These are phyloP conservation scores for Chinchilla lanigera DNA, from an alignment of 2,113 vertebrate genomes.

Conservation along the genomic window DNA sequence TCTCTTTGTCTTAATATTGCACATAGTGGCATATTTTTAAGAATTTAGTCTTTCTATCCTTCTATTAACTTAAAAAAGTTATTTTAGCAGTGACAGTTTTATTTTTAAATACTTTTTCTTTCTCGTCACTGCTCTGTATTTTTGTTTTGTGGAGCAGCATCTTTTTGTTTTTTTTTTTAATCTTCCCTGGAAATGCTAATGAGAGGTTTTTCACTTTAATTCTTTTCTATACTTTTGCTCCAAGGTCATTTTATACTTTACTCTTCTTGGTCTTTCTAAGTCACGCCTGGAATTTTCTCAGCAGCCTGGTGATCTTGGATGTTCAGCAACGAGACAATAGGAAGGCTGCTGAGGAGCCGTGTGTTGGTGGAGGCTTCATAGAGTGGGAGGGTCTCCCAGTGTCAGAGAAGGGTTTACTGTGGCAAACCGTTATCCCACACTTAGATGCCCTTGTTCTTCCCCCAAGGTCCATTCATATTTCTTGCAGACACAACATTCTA, in stretches of 20 bases:
- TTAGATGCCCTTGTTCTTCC: not conserved
- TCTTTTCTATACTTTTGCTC: conserved; percentile 3
- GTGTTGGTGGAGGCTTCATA: not conserved
- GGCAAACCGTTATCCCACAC: too few species aligned
- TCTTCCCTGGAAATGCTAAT: not conserved
- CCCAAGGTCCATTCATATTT: conserved; percentile 3
- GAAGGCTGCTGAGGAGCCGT: not conserved
- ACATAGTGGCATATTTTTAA: conserved; percentile 10
- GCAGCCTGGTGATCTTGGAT: not conserved
- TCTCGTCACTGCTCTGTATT: not conserved
- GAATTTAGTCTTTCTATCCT: conserved; percentile 13
- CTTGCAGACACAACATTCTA: not conserved
- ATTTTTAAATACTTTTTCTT: not conserved
- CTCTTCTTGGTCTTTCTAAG: not conserved
- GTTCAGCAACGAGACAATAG: not conserved
- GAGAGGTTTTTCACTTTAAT: not conserved
- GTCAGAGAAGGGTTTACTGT: not conserved
- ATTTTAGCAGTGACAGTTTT: not conserved
- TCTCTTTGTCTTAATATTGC: not conserved
- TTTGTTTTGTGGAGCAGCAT: not conserved
- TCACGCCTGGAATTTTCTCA: not conserved
- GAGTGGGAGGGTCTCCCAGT: not conserved
- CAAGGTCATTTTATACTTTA: not conserved
- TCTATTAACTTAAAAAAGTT: not conserved
- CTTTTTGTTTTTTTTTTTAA: not conserved